Evolutionary conservation across 2,888 invertebrate genomes (phyloP), one percentile per base, ranked within the genome.

Genomic region (Sussaba pulchella): DNA sequence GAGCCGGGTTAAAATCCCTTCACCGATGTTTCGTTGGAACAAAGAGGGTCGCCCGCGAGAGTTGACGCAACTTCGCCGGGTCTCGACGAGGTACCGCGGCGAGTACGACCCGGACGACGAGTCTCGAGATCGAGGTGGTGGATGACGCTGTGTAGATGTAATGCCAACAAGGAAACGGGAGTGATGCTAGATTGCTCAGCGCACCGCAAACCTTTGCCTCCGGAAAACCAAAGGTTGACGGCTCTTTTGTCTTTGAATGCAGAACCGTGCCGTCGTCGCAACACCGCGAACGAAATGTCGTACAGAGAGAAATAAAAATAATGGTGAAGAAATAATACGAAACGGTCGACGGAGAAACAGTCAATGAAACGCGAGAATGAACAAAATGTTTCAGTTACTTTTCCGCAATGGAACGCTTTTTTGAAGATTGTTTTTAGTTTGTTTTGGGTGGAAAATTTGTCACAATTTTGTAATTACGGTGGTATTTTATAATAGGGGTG

Each of bases 241-340:
- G 52, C 50, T 67, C n/a, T 67, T 52, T 67, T 67, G 21, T 52
- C 52, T 39, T 41, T 14, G 9, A 39, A 52, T 19, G 39, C 9
- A 31, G 14, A 17, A 14, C n/a, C 14, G 57, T 14, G 26, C 31
- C 14, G 31, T 8, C 14, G 36, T 21, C 19, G 2, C 12, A 12
- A 26, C 54, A 50, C 19, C 10, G 43, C 43, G 12, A 21, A 31
- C 1, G 57, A 9, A 31, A 31, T 31, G 9, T 26, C 17, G 31
- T 9, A 8, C 5, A 10, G 31, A 31, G 5, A 17, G 31, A 17
- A 17, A 41, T 41, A 52, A 45, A 45, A 47, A 26, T 45, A 4
- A 6, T n/a, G 43, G n/a, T n/a, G 4, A 1, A 36, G 5, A 57
- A 31, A 31, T 31, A 31, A 31, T 31, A 31, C n/a, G n/a, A n/a